Evolutionary conservation across 2,113 vertebrate genomes (phyloP).

Genomic region (Myxocyprinus asiaticus): DNA sequence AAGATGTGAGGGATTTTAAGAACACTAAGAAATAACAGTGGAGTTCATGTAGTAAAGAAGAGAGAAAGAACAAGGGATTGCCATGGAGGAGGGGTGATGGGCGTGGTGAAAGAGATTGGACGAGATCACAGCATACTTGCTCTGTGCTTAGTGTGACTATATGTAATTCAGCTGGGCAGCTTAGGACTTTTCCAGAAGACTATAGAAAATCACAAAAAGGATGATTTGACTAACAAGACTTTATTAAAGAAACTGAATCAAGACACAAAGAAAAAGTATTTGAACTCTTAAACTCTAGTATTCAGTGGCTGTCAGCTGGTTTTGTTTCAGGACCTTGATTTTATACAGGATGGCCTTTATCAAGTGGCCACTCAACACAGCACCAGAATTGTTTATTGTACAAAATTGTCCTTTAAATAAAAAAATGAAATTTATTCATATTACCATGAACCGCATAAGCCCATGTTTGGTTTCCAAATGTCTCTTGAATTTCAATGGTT

Average conservation of each 20-base stretch:
- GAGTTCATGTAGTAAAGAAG: constrained; percentile 21
- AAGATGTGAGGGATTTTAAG: neutral
- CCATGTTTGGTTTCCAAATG: no score
- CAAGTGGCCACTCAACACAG: no score
- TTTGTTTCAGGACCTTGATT: no score
- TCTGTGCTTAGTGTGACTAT: neutral
- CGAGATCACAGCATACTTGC: constrained; percentile 28
- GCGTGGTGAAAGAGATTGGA: constrained; percentile 42
- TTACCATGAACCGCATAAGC: no score
- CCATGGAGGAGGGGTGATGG: constrained; percentile 33
- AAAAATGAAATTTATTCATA: no score
- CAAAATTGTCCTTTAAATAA: no score
- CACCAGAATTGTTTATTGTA: no score
- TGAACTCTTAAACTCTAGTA: no score
- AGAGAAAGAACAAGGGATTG: neutral
- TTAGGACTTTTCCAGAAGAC: constrained; percentile 2
- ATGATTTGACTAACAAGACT: neutral
- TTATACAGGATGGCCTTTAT: no score
- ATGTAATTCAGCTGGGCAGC: constrained; percentile 7
- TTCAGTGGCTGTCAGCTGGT: no score
- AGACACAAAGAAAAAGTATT: no score
- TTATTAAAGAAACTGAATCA: neutral
- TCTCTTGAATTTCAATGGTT: no score
- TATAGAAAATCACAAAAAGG: neutral
- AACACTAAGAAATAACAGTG: constrained; percentile 5